Percentiles rank a stretch among this genome's conserved stretches.
phyloP scores from a whole-genome alignment of 1,140 invertebrate species.

The Eubasilissa regina region DNA sequence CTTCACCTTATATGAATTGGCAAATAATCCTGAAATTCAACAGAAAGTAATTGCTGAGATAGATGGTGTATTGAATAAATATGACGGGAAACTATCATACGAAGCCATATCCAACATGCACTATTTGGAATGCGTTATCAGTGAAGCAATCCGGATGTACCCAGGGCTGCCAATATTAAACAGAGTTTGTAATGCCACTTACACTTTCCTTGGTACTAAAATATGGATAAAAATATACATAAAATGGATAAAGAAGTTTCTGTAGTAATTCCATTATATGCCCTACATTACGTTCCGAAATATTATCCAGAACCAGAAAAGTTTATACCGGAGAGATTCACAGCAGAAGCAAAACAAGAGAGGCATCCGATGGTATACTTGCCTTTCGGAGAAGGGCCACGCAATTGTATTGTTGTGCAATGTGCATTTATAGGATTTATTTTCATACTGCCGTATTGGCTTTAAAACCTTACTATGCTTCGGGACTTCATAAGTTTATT shows the following conservation, averaged over 20 bases:
- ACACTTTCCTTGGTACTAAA: slow-evolving; percentile 68
- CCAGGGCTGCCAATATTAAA: slow-evolving; percentile 62
- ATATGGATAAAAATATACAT: slow-evolving; percentile 58
- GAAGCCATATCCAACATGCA: slow-evolving; percentile 67
- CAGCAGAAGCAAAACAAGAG: slow-evolving; percentile 57
- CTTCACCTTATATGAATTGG: slow-evolving; percentile 73
- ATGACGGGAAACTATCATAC: slow-evolving; percentile 65
- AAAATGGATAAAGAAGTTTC: slow-evolving; percentile 73
- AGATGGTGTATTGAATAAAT: slow-evolving; percentile 62
- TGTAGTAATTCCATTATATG: slow-evolving; percentile 74
- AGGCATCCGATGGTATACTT: slow-evolving; percentile 65
- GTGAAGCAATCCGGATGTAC: slow-evolving; percentile 65
- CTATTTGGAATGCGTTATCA: slow-evolving; percentile 62
- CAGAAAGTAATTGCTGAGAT: slow-evolving; percentile 73
- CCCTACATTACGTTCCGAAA: slow-evolving; percentile 73
- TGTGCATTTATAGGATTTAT: too few species aligned
- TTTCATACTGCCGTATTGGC: too few species aligned
- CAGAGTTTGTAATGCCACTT: slow-evolving; percentile 63
- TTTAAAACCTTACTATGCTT: too few species aligned
- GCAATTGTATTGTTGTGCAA: slow-evolving; percentile 72
- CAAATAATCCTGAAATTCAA: slow-evolving; percentile 74
- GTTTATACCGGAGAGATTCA: slow-evolving; percentile 77
- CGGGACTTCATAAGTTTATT: too few species aligned
- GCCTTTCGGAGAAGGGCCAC: slow-evolving; percentile 71
- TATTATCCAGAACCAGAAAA: slow-evolving; percentile 71